Evolutionary conservation across 2,797 vertebrate genomes (phyloP).

Genomic region (Garrulus glandarius): DNA sequence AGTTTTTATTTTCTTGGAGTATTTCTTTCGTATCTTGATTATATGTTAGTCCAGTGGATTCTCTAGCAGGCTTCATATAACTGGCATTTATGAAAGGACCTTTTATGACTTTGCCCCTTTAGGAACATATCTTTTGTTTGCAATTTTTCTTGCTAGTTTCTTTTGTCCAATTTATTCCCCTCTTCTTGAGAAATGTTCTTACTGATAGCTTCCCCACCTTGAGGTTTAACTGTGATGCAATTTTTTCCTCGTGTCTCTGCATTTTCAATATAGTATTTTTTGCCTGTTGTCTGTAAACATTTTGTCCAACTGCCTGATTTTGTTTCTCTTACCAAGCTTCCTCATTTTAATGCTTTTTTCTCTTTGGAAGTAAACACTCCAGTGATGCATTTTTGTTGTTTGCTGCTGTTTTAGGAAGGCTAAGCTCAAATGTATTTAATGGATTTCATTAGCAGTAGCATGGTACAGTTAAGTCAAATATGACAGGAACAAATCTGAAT

Average conservation of each 20-base stretch:
- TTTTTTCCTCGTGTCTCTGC: rapidly evolving
- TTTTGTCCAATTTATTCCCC: background rate
- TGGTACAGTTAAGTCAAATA: background rate
- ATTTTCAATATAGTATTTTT: background rate
- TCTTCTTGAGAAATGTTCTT: background rate
- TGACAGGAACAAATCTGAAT: background rate
- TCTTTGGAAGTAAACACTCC: background rate
- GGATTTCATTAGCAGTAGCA: background rate
- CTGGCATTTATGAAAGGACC: background rate
- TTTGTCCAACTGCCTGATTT: background rate
- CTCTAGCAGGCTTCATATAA: background rate
- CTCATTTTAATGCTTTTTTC: background rate
- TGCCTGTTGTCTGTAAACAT: background rate
- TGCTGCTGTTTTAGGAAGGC: background rate
- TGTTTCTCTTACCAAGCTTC: background rate
- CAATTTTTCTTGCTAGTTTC: background rate
- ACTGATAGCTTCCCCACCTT: background rate
- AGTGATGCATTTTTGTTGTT: background rate
- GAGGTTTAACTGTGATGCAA: background rate
- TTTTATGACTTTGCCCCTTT: background rate
- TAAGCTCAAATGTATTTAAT: background rate
- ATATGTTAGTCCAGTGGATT: background rate
- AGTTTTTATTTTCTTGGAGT: background rate
- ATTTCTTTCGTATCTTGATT: background rate
- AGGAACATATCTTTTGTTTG: background rate